Evolutionary conservation across 1,140 invertebrate species (phyloP).

Genomic region (Aphelenchoides fujianensis): DNA sequence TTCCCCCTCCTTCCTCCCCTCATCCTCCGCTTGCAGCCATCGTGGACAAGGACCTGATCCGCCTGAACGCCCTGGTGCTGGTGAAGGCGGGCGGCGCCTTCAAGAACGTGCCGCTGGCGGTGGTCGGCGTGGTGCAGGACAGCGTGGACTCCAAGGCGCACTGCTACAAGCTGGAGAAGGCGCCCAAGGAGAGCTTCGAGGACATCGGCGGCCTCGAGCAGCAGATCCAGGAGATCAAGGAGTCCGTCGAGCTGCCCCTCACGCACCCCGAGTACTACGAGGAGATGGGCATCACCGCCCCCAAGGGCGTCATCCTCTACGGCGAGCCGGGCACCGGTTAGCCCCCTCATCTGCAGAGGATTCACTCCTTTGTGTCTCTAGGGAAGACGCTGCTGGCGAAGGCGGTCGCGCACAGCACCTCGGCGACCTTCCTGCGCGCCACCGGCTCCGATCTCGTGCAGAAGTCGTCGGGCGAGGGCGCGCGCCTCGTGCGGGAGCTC

Average conservation of each 20-base stretch:
- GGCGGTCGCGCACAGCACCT: constrained; percentile 49
- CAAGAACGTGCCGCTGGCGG: constrained; percentile 49
- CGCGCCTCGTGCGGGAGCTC: constrained; percentile 46
- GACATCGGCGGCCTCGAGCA: constrained; percentile 49
- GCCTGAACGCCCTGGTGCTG: constrained; percentile 50
- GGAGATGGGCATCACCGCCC: constrained; percentile 54
- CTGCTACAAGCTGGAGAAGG: constrained; percentile 49
- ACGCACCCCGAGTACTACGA: constrained; percentile 56
- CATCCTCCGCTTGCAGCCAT: too few relatives aligned
- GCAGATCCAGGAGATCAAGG: constrained; percentile 54
- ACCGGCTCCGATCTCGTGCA: constrained; percentile 54
- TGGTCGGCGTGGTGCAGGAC: constrained; percentile 48
- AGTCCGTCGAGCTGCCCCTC: constrained; percentile 50
- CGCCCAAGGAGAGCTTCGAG: constrained; percentile 50
- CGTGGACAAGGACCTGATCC: constrained; percentile 52
- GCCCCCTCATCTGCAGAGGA: neutral
- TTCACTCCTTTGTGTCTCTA: neutral
- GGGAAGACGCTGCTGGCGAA: constrained; percentile 53
- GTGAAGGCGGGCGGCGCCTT: constrained; percentile 47
- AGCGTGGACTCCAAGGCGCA: constrained; percentile 37
- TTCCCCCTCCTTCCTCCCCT: too few relatives aligned
- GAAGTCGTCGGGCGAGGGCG: constrained; percentile 50
- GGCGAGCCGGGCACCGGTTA: constrained; percentile 51
- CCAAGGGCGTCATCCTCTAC: constrained; percentile 55
- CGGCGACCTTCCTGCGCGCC: constrained; percentile 49